phyloP scores from a whole-genome alignment of 1,140 invertebrate species.

The Gerris buenoi region DNA sequence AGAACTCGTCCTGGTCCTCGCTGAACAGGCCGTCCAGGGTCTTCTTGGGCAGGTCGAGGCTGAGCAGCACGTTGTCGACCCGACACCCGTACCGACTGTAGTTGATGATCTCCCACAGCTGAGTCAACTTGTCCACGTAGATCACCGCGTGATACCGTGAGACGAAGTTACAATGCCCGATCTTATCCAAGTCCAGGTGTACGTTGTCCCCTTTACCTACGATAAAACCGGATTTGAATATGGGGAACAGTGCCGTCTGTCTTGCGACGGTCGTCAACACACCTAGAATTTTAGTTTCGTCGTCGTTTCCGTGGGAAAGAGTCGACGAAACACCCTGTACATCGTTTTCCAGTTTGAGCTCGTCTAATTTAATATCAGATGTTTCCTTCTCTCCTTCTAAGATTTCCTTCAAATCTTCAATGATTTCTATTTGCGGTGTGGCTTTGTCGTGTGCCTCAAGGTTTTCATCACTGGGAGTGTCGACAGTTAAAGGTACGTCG shows the following conservation, averaged over 20 bases:
- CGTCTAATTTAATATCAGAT: too few species aligned
- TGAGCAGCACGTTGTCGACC: not conserved
- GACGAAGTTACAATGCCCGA: not conserved
- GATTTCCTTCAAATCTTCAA: too few species aligned
- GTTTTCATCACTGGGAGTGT: too few species aligned
- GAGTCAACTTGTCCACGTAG: not conserved
- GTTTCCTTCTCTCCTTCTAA: too few species aligned
- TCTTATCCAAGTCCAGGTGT: not conserved
- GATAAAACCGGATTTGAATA: not conserved
- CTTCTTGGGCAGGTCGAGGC: not conserved
- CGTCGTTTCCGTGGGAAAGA: too few species aligned
- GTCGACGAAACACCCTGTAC: too few species aligned
- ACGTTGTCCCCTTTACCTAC: not conserved
- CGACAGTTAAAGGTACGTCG: too few species aligned
- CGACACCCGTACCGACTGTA: not conserved
- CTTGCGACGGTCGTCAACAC: not conserved
- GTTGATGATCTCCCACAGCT: not conserved
- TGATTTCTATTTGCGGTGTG: too few species aligned
- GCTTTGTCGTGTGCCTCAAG: too few species aligned
- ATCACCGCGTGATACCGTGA: not conserved
- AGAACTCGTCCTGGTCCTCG: not conserved
- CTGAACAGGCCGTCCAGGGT: not conserved
- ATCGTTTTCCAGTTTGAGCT: too few species aligned
- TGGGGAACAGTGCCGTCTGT: not conserved
- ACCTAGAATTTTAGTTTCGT: not conserved